Evolutionary conservation across 2,797 vertebrate genomes (phyloP), one percentile per base, ranked within the genome.

Genomic region (Sarcoramphus papa): DNA sequence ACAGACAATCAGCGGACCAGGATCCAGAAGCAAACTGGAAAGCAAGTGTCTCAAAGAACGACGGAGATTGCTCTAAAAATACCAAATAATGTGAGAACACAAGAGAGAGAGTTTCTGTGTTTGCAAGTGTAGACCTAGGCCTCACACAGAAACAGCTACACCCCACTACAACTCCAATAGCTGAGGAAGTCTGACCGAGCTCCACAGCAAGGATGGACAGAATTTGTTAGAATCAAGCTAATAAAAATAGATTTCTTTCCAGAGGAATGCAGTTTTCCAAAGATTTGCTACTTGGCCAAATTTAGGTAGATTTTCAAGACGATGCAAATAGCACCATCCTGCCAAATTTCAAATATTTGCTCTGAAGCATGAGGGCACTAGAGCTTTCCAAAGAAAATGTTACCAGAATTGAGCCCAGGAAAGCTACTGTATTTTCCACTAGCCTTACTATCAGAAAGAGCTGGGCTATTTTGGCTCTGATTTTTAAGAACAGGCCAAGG

Each of bases 401-500:
- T 94, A 92, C 70, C 33, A 93, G 73, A 82, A 82, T 11, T 91
- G 28, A 93, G 60, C 85, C 74, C 74, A 92, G 74, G 74, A 92
- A 94, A 87, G 90, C 77, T 90, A 96, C 83, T 90, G 59, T 93
- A 73, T 90, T 95, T 96, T 92, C 83, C 92, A 77, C 40, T 90
- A 59, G 79, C 57, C 47, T 76, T 21, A 16, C 31, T 86, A 79
- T 86, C 69, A 62, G 47, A 83, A 89, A 78, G 2, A 80, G 9
- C 28, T 50, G 47, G 31, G n/a, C 18, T 87, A 35, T 50, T 87
- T 64, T 82, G 70, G n/a, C 43, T 53, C 21, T 17, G 27, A 53
- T n/a, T 93, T 86, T 63, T 22, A 90, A 75, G 45, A 74, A 91
- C 25, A 69, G 33, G 17, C 31, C 56, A 63, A 84, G 50, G 35